Base-by-base conservation (phyloP, 1,140 invertebrate genomes). In the Cataglyphis hispanica region DNA sequence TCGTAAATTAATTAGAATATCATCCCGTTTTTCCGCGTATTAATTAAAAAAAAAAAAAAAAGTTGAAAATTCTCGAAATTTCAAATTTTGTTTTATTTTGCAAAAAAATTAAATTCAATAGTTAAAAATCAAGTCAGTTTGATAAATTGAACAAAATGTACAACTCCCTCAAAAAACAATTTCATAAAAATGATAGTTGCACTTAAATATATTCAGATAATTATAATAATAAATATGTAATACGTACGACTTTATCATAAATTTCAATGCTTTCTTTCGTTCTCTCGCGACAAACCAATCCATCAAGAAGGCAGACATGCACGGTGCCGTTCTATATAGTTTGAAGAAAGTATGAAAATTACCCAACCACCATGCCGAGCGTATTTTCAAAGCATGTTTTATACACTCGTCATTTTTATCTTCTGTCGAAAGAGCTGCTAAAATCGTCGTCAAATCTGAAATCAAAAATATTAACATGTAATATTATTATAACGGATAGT, bases 231-330 rank as follows among this genome's bases (percentile, higher is more conserved):
- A 25, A 56, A 86, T 34, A 43, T 86, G 87, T 83, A 88, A 67
- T 94, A 99, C 98, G 96, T 98, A 99, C 99, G 98, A 97, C 97
- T 99, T 99, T 89, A 99, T 97, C 94, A 99, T 98, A 69, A 94
- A 93, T 95, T 98, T 99, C 90, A 99, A 95, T 89, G 98, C 99
- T 90, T 96, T 95, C 95, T 98, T 99, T 92, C 99, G 96, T 93
- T 99, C 98, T 92, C 99, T 96, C 66, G 98, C 97, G 92, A 98
- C 96, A 96, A 99, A 99, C 98, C 98, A 99, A 95, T 99, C 98
- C 95, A 99, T 98, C 69, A 99, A 96, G 95, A 98, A 99, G 34
- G 97, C 98, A n/a, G 98, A 97, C 99, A 99, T 99, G 93, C 98
- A 96, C 11, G 99, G 99, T 27, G 99, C 97, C 66, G 94, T 94